Base-by-base conservation (phyloP, 2,888 invertebrate species). In the Hydrotaea cyrtoneurina region DNA sequence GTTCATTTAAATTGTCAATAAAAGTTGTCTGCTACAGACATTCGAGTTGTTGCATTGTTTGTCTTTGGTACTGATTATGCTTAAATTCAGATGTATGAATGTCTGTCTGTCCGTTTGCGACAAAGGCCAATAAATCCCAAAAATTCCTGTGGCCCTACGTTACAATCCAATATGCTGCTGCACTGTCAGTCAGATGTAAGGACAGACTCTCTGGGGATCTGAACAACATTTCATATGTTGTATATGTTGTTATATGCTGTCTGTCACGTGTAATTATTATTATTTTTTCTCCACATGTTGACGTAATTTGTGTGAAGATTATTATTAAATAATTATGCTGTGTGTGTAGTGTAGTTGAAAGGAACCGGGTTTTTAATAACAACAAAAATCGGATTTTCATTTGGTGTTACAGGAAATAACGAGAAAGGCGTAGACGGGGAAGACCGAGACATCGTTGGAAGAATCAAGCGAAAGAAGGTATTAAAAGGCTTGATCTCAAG, bases 241-340 rank as follows among this genome's bases (percentile, higher is more conserved):
- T 10, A 43, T 66, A 21, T 43, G 36, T 19, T 46, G 43, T 66
- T 23, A 7, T 31, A 31, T 31, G 31, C 31, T 31, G 23, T 11
- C 46, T 84, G 83, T 80, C 79, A 82, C 79, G 79, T 85, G 85
- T 77, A 85, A 82, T 85, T 82, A 82, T 85, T 82, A 80, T 81
- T n/a, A n/a, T n/a, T 72, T 80, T 62, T 72, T 82, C 78, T 76
- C 81, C 82, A 85, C 79, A 82, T 80, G 82, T 82, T 80, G 74
- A 64, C 73, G 64, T 71, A 79, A 85, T 77, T 82, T 79, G 79
- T 74, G 79, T 73, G 79, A 57, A 77, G 79, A 77, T 82, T 82
- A 82, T 77, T 77, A 79, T 69, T 79, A 21, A 21, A 43, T 66
- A 39, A 5, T 2, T 59, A 26, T 13, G 23, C 17, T 7, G 43